These are phyloP conservation scores for Sander vitreus DNA, from an alignment of 2,113 vertebrate genomes.

Conservation along the genomic window DNA sequence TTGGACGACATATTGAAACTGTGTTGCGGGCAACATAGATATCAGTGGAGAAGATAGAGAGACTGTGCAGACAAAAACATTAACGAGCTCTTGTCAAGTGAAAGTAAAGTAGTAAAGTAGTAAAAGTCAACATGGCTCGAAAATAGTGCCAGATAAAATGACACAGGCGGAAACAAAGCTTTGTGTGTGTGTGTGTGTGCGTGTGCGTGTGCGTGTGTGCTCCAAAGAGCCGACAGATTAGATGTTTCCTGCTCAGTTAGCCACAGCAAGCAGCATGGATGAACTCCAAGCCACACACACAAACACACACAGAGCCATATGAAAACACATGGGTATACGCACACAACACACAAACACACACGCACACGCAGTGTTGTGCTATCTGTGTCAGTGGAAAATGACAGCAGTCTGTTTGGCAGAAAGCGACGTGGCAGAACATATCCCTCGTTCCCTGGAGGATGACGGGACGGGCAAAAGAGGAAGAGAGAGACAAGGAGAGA, in stretches of 20 bases:
- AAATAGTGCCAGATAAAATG: constrained; percentile 2
- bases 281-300: constrained; percentile 64
- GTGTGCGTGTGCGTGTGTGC: constrained; percentile 27
- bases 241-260: constrained; percentile 74
- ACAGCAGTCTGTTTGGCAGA: constrained; percentile 59
- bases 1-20: no score
- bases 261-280: constrained; percentile 64
- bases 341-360: neutral
- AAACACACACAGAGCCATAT: constrained; percentile 10
- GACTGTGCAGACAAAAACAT: neutral
- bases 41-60: neutral
- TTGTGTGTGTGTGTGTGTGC: constrained; percentile 20
- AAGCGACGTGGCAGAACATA: constrained; percentile 60
- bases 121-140: constrained; percentile 23
- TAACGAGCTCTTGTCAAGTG: constrained; percentile 13
- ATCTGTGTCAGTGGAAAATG: constrained; percentile 58
- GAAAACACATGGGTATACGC: constrained; percentile 3
- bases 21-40: neutral
- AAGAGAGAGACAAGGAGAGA: neutral
- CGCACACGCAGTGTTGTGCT: neutral
- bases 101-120: constrained; percentile 5
- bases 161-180: constrained; percentile 33
- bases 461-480: neutral
- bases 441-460: constrained; percentile 23
- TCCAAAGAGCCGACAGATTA: constrained; percentile 64